A percentile compares a stretch with the other conserved stretches of the same genome.
Evolutionary conservation across 2,888 invertebrate genomes (phyloP).

Genomic region (Fabriciana adippe): DNA sequence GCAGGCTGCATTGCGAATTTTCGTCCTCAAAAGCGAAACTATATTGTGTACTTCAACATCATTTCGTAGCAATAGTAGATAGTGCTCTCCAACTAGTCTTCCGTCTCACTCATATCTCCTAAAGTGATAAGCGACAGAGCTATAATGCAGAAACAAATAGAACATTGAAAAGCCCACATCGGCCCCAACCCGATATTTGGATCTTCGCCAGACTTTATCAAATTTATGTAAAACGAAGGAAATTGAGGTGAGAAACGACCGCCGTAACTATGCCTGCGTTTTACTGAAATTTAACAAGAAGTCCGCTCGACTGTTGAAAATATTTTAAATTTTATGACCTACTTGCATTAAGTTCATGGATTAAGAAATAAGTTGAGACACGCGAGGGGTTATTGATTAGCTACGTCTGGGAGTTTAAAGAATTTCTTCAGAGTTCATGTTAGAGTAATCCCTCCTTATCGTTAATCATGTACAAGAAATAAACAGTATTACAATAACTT

Average conservation of each 20-base stretch:
- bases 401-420: conserved; percentile 30
- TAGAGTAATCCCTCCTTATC: conserved; percentile 26
- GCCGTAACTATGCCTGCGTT: conserved; percentile 47
- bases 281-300: conserved; percentile 38
- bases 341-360: conserved; percentile 35
- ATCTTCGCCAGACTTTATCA: conserved; percentile 67
- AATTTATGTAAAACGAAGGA: conserved; percentile 70
- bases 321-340: conserved; percentile 40
- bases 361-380: conserved; percentile 39
- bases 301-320: conserved; percentile 35
- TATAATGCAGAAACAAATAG: conserved; percentile 48
- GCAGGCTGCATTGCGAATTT: conserved; percentile 42
- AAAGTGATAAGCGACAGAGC: conserved; percentile 43
- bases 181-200: conserved; percentile 55
- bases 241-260: conserved; percentile 66
- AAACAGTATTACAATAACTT: no score
- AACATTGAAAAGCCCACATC: conserved; percentile 45
- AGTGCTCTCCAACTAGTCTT: conserved; percentile 34
- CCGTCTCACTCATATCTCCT: conserved; percentile 37
- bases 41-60: conserved; percentile 33
- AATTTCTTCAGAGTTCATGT: conserved; percentile 26
- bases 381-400: conserved; percentile 39
- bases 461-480: not conserved
- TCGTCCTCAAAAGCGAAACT: conserved; percentile 34
- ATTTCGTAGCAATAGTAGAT: conserved; percentile 34